A percentile compares a stretch with the other conserved stretches of the same genome.
phyloP scores from a whole-genome alignment of 1,140 invertebrate genomes.

The Ostrea edulis region DNA sequence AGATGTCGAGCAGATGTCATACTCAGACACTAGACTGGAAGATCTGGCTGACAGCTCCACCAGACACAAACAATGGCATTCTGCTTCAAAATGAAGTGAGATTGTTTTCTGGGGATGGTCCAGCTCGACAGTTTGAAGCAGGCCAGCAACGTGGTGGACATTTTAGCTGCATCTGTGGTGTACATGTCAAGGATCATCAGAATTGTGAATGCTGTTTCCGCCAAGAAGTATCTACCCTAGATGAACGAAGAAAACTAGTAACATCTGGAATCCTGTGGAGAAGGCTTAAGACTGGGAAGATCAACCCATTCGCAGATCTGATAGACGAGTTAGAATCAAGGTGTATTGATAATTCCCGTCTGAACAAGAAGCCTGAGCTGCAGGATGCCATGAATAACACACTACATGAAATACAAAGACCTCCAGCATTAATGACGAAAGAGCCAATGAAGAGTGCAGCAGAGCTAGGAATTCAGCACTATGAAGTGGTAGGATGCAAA shows the following conservation, averaged over 20 bases:
- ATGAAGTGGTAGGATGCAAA: no score
- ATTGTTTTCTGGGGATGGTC: no score
- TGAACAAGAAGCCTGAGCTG: no score
- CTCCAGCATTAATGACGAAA: no score
- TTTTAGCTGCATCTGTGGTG: constrained; percentile 42
- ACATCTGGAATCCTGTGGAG: neutral
- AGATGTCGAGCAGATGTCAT: constrained; percentile 29
- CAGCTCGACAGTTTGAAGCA: constrained; percentile 45
- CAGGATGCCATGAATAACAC: no score
- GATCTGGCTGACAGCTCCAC: neutral
- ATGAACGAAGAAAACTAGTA: constrained; percentile 10
- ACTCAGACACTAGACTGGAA: neutral
- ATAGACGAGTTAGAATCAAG: no score
- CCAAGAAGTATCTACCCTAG: neutral
- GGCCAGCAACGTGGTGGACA: constrained; percentile 48
- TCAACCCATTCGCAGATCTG: no score
- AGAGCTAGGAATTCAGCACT: no score
- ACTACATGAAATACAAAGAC: no score
- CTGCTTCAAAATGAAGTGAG: neutral
- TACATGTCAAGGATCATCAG: neutral
- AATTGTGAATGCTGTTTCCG: constrained; percentile 31
- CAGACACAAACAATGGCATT: neutral
- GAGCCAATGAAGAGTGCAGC: no score
- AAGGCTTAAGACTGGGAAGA: no score
- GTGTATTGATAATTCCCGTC: no score